Evolutionary conservation across 2,888 invertebrate species (phyloP).

Genomic region (Amphimallon solstitiale): DNA sequence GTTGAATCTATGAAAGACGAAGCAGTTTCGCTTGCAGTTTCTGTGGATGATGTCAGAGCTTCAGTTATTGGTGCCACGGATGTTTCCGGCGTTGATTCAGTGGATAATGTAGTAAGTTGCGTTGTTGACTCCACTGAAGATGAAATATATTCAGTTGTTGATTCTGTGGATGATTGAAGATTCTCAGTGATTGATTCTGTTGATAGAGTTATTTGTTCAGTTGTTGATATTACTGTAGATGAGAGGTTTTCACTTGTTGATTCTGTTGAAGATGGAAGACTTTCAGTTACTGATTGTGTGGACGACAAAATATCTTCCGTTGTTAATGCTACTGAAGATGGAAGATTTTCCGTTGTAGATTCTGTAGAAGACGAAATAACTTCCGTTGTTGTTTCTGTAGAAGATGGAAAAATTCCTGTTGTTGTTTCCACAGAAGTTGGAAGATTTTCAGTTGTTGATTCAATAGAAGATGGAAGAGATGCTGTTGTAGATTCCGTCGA

Average conservation of each 20-base stretch:
- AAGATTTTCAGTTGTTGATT: slow-evolving; percentile 37
- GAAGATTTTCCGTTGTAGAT: slow-evolving; percentile 15
- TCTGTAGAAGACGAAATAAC: slow-evolving; percentile 20
- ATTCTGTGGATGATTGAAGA: slow-evolving; percentile 2
- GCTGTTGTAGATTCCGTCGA: slow-evolving; percentile 47
- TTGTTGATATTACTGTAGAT: slow-evolving; percentile 42
- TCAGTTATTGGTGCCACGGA: slow-evolving; percentile 45
- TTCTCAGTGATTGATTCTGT: slow-evolving; percentile 36
- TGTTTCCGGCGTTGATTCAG: slow-evolving; percentile 19
- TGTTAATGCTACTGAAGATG: slow-evolving; percentile 41
- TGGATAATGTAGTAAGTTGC: slow-evolving; percentile 30
- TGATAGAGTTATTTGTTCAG: slow-evolving; percentile 42
- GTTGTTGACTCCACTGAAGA: slow-evolving; percentile 19
- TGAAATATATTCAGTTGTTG: slow-evolving; percentile 29
- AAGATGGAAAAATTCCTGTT: slow-evolving; percentile 20
- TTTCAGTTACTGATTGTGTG: slow-evolving; percentile 35
- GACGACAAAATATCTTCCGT: slow-evolving; percentile 42
- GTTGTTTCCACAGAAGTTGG: slow-evolving; percentile 20
- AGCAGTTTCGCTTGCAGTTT: slow-evolving; percentile 31
- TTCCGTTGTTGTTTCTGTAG: slow-evolving; percentile 27
- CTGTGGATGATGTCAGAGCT: slow-evolving; percentile 38
- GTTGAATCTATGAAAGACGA: neutral
- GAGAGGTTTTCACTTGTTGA: slow-evolving; percentile 28
- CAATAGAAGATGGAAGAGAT: slow-evolving; percentile 39
- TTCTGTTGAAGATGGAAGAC: slow-evolving; percentile 37